Evolutionary conservation across 2,797 vertebrate genomes (phyloP), one percentile per base, ranked within the genome.

Genomic region (Takifugu ocellatus): DNA sequence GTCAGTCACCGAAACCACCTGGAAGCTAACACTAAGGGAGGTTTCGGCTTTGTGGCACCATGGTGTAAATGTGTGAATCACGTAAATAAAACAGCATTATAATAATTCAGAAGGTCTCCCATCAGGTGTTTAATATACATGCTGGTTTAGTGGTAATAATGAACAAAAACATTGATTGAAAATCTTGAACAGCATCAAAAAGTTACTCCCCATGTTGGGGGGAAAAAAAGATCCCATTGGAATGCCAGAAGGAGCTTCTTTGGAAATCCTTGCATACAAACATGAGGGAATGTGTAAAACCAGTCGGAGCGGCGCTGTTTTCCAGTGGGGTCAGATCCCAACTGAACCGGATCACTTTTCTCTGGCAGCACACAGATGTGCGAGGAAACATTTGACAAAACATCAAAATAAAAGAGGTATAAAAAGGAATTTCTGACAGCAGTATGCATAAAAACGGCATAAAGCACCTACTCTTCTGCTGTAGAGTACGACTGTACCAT

Each of bases 261-360:
- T 56, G 29, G 21, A 63, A 27, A 25, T 49, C 62, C 26, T 14
- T 26, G 60, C 10, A 51, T 33, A 26, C 15, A 51, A 59, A 57
- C 31, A 33, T 33, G 31, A 33, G 31, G 4, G 31, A 33, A 29
- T 5, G 5, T 5, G 5, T 29, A 29, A 10, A 33, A 33, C 31
- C 31, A 33, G 31, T 33, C 31, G 10, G 29, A 31, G 31, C 31
- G 2, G 1, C 8, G 31, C 31, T 10, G 27, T 29, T 33, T 33
- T 10, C 31, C 7, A 33, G 7, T 33, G 31, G 31, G 8, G 2
- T 33, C 31, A 33, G 7, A 2, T 33, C 31, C 8, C 7, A 10
- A 33, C 31, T 10, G 8, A 2, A 33, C 31, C 31, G 31, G 31
- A 33, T 33, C 8, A 33, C 31, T 33, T 10, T 9, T 10, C 2